phyloP scores from a whole-genome alignment of 2,113 vertebrate genomes.

The Chascanopsetta lugubris region DNA sequence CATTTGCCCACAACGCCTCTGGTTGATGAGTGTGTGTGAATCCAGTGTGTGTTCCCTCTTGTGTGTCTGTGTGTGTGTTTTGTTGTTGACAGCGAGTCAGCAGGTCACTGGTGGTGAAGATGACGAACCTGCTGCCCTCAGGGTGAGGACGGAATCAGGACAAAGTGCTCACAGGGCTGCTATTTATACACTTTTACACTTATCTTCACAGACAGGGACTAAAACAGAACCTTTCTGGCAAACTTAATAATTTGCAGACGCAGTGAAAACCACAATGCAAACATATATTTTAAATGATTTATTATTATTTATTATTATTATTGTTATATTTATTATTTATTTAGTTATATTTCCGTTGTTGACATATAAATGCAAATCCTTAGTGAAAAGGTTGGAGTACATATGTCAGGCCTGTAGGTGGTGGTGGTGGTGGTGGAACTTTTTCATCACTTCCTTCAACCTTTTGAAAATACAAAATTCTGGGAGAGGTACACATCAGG shows the following conservation, averaged over 20 bases:
- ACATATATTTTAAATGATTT: background rate
- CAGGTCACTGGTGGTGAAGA: constrained; percentile 1
- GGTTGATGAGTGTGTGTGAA: background rate
- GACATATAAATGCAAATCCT: too few relatives aligned
- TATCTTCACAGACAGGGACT: background rate
- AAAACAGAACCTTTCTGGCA: too few relatives aligned
- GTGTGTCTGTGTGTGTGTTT: constrained; percentile 19
- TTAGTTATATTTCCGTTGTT: too few relatives aligned
- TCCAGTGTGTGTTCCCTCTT: background rate
- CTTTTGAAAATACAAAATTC: too few relatives aligned
- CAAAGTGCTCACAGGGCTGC: background rate
- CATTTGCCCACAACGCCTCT: background rate
- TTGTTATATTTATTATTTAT: too few relatives aligned
- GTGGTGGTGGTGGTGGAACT: too few relatives aligned
- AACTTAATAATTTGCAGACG: too few relatives aligned
- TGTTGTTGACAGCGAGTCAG: constrained; percentile 40
- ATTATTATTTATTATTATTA: too few relatives aligned
- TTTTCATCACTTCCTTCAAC: too few relatives aligned
- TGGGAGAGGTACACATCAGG: too few relatives aligned
- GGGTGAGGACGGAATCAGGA: background rate
- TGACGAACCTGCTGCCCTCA: background rate
- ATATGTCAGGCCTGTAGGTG: too few relatives aligned
- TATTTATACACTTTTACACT: background rate
- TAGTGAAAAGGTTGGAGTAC: too few relatives aligned
- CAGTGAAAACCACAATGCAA: background rate